Conservation (phyloP, 2,888 invertebrate species). For the Pristionchus entomophagus region DNA sequence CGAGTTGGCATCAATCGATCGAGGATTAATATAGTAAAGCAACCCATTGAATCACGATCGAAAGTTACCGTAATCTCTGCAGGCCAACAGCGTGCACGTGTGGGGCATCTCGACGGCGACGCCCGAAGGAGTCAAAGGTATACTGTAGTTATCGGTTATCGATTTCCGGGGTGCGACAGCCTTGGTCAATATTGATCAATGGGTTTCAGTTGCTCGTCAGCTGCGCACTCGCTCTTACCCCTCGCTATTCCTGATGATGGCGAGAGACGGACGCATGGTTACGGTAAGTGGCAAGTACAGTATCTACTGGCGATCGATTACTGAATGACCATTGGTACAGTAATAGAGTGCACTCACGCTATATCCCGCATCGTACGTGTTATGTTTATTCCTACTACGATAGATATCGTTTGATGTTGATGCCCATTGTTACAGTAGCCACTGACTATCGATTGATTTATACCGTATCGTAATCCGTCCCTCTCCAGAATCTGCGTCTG, state of each 20-base stretch:
- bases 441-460: too few species aligned
- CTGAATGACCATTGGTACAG: too few species aligned
- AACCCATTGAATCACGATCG: background rate
- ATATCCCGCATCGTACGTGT: too few species aligned
- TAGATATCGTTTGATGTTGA: too few species aligned
- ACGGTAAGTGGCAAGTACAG: constrained; percentile 22
- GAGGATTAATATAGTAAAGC: background rate
- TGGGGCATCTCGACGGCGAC: constrained; percentile 51
- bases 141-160: background rate
- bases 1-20: background rate
- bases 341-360: too few species aligned
- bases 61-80: background rate
- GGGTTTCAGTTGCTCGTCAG: constrained; percentile 45
- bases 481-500: background rate
- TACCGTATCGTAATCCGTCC: too few species aligned
- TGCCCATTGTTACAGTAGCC: too few species aligned
- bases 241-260: constrained; percentile 8
- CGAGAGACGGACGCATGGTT: constrained; percentile 38
- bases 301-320: too few species aligned
- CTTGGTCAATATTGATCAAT: background rate
- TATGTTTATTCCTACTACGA: too few species aligned
- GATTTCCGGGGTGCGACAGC: background rate
- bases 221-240: constrained; percentile 38
- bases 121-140: constrained; percentile 49
- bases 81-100: constrained; percentile 47